phyloP scores from a whole-genome alignment of 2,113 vertebrate species.

The Grus americana region DNA sequence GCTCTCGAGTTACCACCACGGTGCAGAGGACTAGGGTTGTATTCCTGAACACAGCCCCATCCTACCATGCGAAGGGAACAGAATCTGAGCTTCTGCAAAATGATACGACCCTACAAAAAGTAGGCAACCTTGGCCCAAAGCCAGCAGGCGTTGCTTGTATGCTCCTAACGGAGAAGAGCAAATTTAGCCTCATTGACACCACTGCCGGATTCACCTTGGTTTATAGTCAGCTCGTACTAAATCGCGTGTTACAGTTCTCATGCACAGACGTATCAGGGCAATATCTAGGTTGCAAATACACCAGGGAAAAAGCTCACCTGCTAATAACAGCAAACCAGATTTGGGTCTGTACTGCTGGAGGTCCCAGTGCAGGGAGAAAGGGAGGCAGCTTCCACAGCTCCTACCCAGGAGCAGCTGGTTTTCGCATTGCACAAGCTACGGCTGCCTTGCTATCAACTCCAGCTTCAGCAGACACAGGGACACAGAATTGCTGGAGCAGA shows the following conservation, averaged over 20 bases:
- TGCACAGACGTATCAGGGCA: not conserved
- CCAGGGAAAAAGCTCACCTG: conserved; percentile 30
- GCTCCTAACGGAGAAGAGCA: not conserved
- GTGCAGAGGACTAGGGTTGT: not conserved
- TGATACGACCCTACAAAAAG: not conserved
- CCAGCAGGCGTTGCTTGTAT: not conserved
- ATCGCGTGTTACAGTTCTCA: not conserved
- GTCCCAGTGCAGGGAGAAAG: not conserved
- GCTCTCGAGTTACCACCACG: not conserved
- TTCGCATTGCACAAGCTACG: not conserved
- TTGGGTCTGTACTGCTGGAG: conserved; percentile 29
- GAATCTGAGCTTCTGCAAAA: not conserved
- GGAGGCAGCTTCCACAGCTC: not conserved
- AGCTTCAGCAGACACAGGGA: not conserved
- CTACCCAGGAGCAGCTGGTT: not conserved
- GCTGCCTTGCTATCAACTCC: not conserved
- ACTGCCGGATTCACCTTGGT: conserved; percentile 16
- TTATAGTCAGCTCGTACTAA: not conserved
- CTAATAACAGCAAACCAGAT: conserved; percentile 29
- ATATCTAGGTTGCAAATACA: conserved; percentile 53
- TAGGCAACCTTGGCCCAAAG: not conserved
- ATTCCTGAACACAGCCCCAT: not conserved
- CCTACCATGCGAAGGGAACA: not conserved
- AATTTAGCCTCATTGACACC: not conserved
- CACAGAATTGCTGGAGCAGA: not conserved